Evolutionary conservation across 2,113 vertebrate species (phyloP).

Genomic region (Notothenia rossii): DNA sequence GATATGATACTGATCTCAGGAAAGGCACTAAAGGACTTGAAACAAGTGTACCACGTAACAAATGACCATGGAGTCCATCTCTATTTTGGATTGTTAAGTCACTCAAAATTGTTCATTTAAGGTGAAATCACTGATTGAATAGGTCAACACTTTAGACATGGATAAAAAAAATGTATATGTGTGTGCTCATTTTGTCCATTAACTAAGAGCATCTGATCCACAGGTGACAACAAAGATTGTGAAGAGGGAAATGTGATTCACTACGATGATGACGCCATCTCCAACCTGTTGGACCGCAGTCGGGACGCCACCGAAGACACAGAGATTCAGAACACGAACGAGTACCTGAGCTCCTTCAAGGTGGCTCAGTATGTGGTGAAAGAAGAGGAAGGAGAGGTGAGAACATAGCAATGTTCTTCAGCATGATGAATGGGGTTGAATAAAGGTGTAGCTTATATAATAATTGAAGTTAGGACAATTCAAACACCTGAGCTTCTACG

Average conservation of each 20-base stretch:
- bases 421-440: not conserved
- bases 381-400: conserved; percentile 98
- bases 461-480: too few relatives aligned
- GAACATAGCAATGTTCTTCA: not conserved
- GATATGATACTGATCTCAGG: not conserved
- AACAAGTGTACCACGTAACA: not conserved
- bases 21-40: not conserved
- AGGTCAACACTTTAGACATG: not conserved
- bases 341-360: conserved; percentile 99
- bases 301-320: conserved; percentile 96
- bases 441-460: too few relatives aligned
- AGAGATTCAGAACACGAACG: conserved; percentile 99
- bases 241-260: conserved; percentile 98
- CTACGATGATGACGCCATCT: conserved; percentile 96
- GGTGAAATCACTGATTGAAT: too few relatives aligned
- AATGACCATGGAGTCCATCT: not conserved
- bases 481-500: too few relatives aligned
- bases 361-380: conserved; percentile 99
- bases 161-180: not conserved
- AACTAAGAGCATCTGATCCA: not conserved
- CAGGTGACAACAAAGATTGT: conserved; percentile 95
- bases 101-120: not conserved
- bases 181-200: not conserved
- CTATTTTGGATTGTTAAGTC: not conserved
- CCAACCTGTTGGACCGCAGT: conserved; percentile 95